Evolutionary conservation across 2,888 invertebrate genomes (phyloP), one percentile per base, ranked within the genome.

Genomic region (Eupeodes latifasciatus): DNA sequence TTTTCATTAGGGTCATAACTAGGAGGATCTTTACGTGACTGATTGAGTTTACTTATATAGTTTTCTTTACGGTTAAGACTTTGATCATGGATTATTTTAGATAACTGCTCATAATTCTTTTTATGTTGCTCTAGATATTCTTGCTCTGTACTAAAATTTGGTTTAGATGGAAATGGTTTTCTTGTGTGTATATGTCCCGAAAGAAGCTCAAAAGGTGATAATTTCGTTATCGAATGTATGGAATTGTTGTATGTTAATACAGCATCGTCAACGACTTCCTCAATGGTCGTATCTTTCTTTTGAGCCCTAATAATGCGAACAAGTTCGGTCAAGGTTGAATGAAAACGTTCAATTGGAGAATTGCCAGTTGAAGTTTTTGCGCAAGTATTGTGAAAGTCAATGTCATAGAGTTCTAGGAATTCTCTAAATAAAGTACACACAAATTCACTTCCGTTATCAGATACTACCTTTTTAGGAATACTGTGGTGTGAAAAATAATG

Each of bases 311-410:
- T 81, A 47, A 85, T 80, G 11, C 85, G 51, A 51, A 79, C 51
- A n/a, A 83, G 19, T 78, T 86, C 89, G 1, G 81, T 75, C 6
- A 85, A n/a, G 0, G 76, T 89, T n/a, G 89, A 89, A 34, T 89
- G 89, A 40, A 85, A 85, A 12, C 88, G 34, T 57, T 88, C 87
- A 36, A 89, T 84, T 11, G 79, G 76, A 14, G 89, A 81, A 55
- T 85, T 89, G 2, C 81, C 82, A 10, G 66, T 81, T 4, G 87
- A 87, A n/a, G 55, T 72, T 72, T 87, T 82, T 7, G 67, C 59
- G 59, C 67, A 84, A 19, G 75, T 87, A 4, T 67, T 55, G 36
- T 85, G 82, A 53, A 66, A 49, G 14, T 69, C 16, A 27, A 27
- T 27, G 3, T 27, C 27, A 27, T 27, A 27, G 27, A 27, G 27